These are phyloP conservation scores for Mesorhabditis spiculigera DNA, from an alignment of 2,888 invertebrate species.

Conservation along the genomic window DNA sequence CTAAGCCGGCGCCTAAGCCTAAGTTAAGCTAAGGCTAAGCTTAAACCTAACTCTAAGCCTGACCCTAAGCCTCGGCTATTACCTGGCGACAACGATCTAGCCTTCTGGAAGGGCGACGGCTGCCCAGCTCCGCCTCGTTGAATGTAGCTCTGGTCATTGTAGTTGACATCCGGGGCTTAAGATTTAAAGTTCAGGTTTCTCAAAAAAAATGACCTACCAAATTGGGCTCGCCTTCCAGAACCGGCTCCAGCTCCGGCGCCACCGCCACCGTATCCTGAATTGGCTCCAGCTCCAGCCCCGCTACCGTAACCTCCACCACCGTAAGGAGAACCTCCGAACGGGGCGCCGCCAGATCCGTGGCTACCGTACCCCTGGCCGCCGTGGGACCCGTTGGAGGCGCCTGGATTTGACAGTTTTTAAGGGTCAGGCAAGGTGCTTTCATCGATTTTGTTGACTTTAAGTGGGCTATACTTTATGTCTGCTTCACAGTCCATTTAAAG, in stretches of 20 bases:
- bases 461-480: not conserved
- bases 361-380: no score
- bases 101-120: conserved; percentile 6
- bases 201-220: not conserved
- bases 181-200: no score
- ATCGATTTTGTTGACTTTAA: no score
- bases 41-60: no score
- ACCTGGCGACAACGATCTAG: not conserved
- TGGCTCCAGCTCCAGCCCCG: not conserved
- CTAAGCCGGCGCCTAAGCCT: no score
- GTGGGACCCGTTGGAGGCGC: no score
- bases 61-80: no score
- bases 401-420: no score
- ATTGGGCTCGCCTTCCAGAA: not conserved
- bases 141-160: conserved; percentile 6
- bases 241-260: no score
- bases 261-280: no score
- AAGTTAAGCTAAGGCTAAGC: no score
- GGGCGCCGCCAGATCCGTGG: not conserved
- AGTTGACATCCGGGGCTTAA: not conserved
- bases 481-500: not conserved
- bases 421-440: no score
- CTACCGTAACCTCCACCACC: not conserved
- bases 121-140: conserved; percentile 3
- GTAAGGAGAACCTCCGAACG: not conserved